Evolutionary conservation across 35 echinoderm and acorn worm genomes (phyloP).

Genomic region (Anneissia japonica): DNA sequence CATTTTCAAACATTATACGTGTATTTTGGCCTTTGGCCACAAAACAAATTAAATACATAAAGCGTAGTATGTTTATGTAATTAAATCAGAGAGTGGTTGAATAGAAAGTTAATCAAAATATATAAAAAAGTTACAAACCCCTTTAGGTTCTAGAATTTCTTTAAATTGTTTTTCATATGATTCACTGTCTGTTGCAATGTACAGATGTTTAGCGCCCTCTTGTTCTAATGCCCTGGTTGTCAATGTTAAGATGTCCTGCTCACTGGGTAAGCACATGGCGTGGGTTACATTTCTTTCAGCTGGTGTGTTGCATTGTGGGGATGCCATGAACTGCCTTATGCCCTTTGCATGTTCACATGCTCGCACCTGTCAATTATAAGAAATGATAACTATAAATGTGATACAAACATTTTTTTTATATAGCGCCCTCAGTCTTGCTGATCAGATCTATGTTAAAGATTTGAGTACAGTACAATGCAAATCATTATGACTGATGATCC

Average conservation of each 20-base stretch:
- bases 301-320: slow-evolving; percentile 59
- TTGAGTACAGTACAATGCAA: too few relatives aligned
- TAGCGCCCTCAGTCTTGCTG: too few relatives aligned
- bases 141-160: slow-evolving; percentile 31
- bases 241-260: slow-evolving; percentile 27
- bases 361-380: slow-evolving; percentile 28
- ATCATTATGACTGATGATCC: too few relatives aligned
- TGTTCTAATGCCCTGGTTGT: slow-evolving; percentile 50
- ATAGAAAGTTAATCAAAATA: too few relatives aligned
- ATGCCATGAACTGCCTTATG: slow-evolving; percentile 63
- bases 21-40: too few relatives aligned
- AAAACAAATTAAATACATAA: too few relatives aligned
- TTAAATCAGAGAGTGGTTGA: too few relatives aligned
- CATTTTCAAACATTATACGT: too few relatives aligned
- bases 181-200: slow-evolving; percentile 84
- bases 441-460: too few relatives aligned
- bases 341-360: slow-evolving; percentile 53
- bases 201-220: slow-evolving; percentile 67
- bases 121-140: slow-evolving; percentile 36
- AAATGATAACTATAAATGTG: too few relatives aligned
- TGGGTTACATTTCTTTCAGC: slow-evolving; percentile 12
- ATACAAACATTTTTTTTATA: too few relatives aligned
- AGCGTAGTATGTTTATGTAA: too few relatives aligned
- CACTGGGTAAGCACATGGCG: slow-evolving; percentile 68
- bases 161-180: slow-evolving; percentile 55